Evolutionary conservation across 1,140 invertebrate genomes (phyloP), one percentile per base, ranked within the genome.

Genomic region (Tetramorium parvispinum): DNA sequence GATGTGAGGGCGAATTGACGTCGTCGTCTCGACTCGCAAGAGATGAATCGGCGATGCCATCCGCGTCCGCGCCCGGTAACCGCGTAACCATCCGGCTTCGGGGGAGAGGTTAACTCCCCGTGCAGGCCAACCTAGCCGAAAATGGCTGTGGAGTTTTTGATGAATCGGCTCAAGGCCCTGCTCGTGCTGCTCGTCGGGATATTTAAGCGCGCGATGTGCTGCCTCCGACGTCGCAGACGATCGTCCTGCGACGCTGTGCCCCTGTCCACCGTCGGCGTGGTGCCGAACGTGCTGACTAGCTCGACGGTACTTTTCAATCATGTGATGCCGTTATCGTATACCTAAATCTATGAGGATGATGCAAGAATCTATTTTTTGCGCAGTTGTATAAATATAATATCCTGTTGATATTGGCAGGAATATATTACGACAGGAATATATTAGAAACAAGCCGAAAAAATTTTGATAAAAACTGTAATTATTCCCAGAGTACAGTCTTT

Each of bases 141-240:
- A 82, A 94, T 95, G 94, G 93, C 94, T 46, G 49, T 94, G 55
- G 91, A 94, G 82, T 95, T 95, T 92, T 73, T 95, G 82, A 71
- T 95, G 51, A 95, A 95, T 90, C 91, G 95, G 55, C 37, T 96
- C 0, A 96, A 96, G 93, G 94, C 94, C 7, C 89, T 96, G 18
- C 68, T 96, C 71, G 86, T 96, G 8, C 53, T 96, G 68, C 71
- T 96, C 4, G 57, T 96, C 37, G 95, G 94, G 18, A 85, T 95
- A 49, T 94, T 96, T 49, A 94, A 94, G 76, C 93, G 95, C 32
- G 96, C 96, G 0, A 93, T 96, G 91, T 96, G 96, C 88, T 96
- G 96, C 91, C 93, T 96, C 49, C 94, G 95, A 49, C 92, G 95
- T 70, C 92, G 96, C 89, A 93, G 96, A 92, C 93, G 95, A 87